phyloP scores from a whole-genome alignment of 1,140 invertebrate genomes.

The Pseudachorutes palmiensis region DNA sequence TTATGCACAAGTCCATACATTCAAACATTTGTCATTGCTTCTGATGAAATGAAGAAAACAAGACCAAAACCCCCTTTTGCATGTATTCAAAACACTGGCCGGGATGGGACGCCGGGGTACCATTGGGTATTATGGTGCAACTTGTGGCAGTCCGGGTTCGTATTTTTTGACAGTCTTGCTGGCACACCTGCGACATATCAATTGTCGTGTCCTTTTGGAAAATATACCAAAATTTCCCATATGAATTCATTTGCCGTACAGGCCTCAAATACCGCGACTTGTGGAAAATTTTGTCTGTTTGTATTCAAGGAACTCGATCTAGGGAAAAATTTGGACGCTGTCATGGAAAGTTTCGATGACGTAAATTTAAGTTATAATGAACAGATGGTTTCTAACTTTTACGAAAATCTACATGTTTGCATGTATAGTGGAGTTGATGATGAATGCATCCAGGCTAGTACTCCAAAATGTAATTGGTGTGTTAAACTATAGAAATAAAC shows the following conservation, averaged over 20 bases:
- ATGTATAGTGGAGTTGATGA: not conserved
- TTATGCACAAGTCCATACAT: not conserved
- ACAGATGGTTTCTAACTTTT: not conserved
- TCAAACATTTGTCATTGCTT: not conserved
- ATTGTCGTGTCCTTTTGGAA: not conserved
- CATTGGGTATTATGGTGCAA: slow-evolving; percentile 5
- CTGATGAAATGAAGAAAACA: not conserved
- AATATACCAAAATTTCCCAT: not conserved
- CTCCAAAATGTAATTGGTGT: not conserved
- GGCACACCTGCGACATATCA: not conserved
- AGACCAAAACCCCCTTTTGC: slow-evolving; percentile 1
- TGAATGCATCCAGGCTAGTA: not conserved
- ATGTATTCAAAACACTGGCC: slow-evolving; percentile 7
- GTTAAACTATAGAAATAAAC: too few relatives aligned
- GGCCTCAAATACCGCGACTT: not conserved
- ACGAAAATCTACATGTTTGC: not conserved
- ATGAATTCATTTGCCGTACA: not conserved
- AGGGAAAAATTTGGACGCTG: not conserved
- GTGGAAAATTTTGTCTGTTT: not conserved
- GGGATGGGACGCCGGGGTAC: not conserved
- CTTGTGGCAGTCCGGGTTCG: not conserved
- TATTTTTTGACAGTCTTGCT: not conserved
- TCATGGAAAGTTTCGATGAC: not conserved
- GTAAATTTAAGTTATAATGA: not conserved
- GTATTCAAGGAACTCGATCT: not conserved